Percentiles rank a stretch among this genome's conserved stretches.
These are phyloP conservation scores for Thaumatotibia leucotreta DNA, from an alignment of 1,140 invertebrate species.

Conservation along the genomic window DNA sequence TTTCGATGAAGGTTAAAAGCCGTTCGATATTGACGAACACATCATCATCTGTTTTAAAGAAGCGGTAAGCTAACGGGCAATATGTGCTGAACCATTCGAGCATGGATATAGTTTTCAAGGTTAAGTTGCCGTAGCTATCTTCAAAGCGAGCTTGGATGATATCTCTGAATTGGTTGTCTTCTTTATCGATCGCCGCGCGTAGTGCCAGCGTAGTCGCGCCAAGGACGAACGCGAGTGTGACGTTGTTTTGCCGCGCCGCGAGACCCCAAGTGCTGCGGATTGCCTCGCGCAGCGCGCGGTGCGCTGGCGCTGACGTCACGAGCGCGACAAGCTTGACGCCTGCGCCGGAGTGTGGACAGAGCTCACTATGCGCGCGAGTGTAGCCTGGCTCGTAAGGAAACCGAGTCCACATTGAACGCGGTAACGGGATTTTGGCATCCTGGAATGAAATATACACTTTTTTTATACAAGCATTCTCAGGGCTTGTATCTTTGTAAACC, in stretches of 20 bases:
- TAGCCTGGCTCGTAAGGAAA: conserved; percentile 81
- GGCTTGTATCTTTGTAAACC: too few relatives aligned
- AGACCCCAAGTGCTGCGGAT: conserved; percentile 92
- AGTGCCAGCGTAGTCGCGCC: conserved; percentile 79
- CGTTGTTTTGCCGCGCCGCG: conserved; percentile 83
- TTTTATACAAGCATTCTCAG: too few relatives aligned
- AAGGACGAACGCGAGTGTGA: conserved; percentile 88
- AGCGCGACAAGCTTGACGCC: conserved; percentile 83
- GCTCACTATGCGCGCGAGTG: conserved; percentile 78
- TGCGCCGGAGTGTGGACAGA: conserved; percentile 82
- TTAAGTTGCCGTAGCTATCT: conserved; percentile 92
- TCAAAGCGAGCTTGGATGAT: conserved; percentile 86
- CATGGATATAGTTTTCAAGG: conserved; percentile 90
- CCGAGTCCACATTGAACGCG: conserved; percentile 38
- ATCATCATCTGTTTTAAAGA: conserved; percentile 94
- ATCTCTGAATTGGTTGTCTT: conserved; percentile 85
- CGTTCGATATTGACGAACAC: conserved; percentile 93
- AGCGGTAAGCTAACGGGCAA: conserved; percentile 84
- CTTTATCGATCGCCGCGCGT: conserved; percentile 77
- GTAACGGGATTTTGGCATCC: not conserved
- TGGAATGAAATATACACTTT: not conserved
- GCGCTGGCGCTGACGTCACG: conserved; percentile 87
- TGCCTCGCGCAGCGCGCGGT: conserved; percentile 84
- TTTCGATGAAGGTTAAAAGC: conserved; percentile 83
- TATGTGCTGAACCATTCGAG: conserved; percentile 89